Evolutionary conservation across 2,113 vertebrate genomes (phyloP).

Genomic region (Neodon shergylaensis): DNA sequence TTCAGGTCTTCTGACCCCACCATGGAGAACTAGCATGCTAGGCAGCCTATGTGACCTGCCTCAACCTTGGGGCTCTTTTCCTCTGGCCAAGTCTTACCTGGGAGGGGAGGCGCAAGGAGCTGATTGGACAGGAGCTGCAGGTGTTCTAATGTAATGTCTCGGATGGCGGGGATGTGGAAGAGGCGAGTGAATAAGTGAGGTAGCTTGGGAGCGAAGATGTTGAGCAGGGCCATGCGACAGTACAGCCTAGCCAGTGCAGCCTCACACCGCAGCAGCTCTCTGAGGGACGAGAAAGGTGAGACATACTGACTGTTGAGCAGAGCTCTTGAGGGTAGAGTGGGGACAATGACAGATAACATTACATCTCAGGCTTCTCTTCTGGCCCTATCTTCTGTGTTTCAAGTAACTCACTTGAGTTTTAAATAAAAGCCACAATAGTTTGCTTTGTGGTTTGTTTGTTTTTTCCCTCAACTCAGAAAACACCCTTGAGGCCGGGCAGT

Average conservation of each 20-base stretch:
- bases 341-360: neutral
- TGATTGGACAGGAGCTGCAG: constrained; percentile 97
- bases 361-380: neutral
- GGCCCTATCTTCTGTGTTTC: neutral
- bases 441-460: neutral
- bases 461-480: neutral
- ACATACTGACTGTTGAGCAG: rapidly evolving
- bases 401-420: neutral
- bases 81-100: constrained; percentile 86
- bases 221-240: constrained; percentile 97
- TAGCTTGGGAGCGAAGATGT: constrained; percentile 96
- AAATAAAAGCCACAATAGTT: constrained; percentile 27
- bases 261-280: constrained; percentile 96
- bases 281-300: constrained; percentile 72
- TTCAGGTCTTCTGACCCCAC: rapidly evolving
- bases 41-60: neutral
- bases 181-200: constrained; percentile 97
- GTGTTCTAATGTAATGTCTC: constrained; percentile 98
- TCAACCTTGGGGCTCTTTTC: neutral
- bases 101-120: constrained; percentile 96
- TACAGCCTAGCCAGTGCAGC: constrained; percentile 94
- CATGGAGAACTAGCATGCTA: rapidly evolving
- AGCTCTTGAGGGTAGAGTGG: neutral
- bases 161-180: constrained; percentile 96
- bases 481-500: too few species aligned